Percentiles rank a stretch among this genome's conserved stretches.
Evolutionary conservation across 2,888 invertebrate species (phyloP).

Genomic region (Melangyna quadrimaculata): DNA sequence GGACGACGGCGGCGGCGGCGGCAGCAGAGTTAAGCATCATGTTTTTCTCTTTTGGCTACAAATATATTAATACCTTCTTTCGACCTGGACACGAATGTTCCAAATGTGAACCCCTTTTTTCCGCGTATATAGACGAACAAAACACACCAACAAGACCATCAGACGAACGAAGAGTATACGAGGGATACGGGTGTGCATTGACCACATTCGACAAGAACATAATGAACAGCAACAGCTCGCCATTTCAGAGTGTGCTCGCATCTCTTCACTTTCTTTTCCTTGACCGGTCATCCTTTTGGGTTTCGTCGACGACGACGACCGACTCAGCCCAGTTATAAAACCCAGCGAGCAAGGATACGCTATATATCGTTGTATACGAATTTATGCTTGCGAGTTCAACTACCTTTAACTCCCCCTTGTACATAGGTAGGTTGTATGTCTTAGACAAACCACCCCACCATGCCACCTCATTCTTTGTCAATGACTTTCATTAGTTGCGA

Average conservation of each 20-base stretch:
- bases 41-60: slow-evolving; percentile 15
- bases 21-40: not conserved
- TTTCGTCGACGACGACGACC: too few species aligned
- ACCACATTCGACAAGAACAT: slow-evolving; percentile 69
- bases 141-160: slow-evolving; percentile 21
- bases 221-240: slow-evolving; percentile 70
- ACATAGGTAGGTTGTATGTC: not conserved
- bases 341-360: slow-evolving; percentile 56
- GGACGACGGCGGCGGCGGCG: not conserved
- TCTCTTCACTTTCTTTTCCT: slow-evolving; percentile 46
- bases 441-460: not conserved
- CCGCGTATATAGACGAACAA: slow-evolving; percentile 31
- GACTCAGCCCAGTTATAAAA: slow-evolving; percentile 49
- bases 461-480: slow-evolving; percentile 35
- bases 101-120: slow-evolving; percentile 69
- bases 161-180: slow-evolving; percentile 5
- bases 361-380: slow-evolving; percentile 55
- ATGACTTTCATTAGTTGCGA: slow-evolving; percentile 71
- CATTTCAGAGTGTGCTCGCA: not conserved
- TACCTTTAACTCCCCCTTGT: slow-evolving; percentile 52
- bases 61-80: slow-evolving; percentile 39
- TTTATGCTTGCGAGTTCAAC: slow-evolving; percentile 63
- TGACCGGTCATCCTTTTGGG: slow-evolving; percentile 54
- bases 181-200: slow-evolving; percentile 37
- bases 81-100: slow-evolving; percentile 51